phyloP scores from a whole-genome alignment of 2,888 invertebrate genomes.

The Andrena bicolor region DNA sequence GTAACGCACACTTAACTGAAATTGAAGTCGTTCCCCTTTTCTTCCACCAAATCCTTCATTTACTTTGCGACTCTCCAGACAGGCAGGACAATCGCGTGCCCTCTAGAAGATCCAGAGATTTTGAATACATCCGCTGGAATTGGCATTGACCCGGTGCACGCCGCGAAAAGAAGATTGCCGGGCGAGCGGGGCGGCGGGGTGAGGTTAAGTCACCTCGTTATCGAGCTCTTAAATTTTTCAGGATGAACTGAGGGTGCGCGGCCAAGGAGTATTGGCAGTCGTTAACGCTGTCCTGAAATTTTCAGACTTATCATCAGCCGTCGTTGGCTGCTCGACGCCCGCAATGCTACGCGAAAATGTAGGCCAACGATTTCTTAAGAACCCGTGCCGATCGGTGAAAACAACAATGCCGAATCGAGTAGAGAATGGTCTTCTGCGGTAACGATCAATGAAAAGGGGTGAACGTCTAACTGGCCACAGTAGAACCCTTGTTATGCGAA shows the following conservation, averaged over 20 bases:
- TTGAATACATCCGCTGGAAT: conserved; percentile 25
- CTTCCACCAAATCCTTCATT: conserved; percentile 24
- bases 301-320: conserved; percentile 56
- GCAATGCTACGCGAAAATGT: conserved; percentile 25
- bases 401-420: not conserved
- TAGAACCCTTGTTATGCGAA: too few species aligned
- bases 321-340: conserved; percentile 19
- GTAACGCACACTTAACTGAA: not conserved
- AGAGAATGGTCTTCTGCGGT: not conserved
- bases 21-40: conserved; percentile 10
- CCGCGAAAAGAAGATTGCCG: conserved; percentile 43
- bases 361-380: conserved; percentile 51
- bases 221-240: conserved; percentile 79
- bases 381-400: conserved; percentile 12
- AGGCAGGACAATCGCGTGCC: not conserved
- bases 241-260: conserved; percentile 59
- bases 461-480: not conserved
- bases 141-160: conserved; percentile 11
- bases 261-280: conserved; percentile 64
- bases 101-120: not conserved
- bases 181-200: conserved; percentile 37
- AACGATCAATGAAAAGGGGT: not conserved
- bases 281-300: conserved; percentile 71
- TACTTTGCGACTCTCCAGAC: conserved; percentile 7
- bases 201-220: conserved; percentile 75